Evolutionary conservation across 2,888 invertebrate species (phyloP).

Genomic region (Ischnus inquisitorius): DNA sequence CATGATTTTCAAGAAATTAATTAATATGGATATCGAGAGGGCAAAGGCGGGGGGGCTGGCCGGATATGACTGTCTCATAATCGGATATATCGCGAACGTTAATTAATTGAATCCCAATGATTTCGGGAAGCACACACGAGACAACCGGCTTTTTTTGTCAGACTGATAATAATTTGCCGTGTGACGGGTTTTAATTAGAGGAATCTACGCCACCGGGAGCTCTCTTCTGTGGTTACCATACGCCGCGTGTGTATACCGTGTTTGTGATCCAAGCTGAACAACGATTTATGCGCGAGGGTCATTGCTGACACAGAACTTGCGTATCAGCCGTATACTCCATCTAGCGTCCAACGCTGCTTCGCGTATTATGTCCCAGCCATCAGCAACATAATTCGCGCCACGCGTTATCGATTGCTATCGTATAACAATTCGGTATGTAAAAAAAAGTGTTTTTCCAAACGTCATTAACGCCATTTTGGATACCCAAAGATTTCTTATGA

Average conservation of each 20-base stretch:
- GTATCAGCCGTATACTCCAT: constrained; percentile 38
- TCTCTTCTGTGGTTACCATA: constrained; percentile 10
- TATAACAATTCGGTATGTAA: neutral
- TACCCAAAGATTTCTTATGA: no score
- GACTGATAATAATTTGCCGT: constrained; percentile 51
- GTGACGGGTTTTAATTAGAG: constrained; percentile 66
- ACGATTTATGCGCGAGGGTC: constrained; percentile 62
- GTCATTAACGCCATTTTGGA: neutral
- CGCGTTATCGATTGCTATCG: neutral
- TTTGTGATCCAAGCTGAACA: constrained; percentile 59
- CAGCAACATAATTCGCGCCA: constrained; percentile 48
- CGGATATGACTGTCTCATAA: constrained; percentile 22
- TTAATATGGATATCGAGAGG: constrained; percentile 22
- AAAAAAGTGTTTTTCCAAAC: neutral
- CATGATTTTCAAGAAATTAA: constrained; percentile 34
- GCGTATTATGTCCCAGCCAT: constrained; percentile 39
- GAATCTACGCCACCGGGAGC: constrained; percentile 39
- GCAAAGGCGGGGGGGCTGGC: no score
- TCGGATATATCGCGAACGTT: constrained; percentile 38
- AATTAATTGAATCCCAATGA: constrained; percentile 62
- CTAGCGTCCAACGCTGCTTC: neutral
- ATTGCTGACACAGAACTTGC: constrained; percentile 62
- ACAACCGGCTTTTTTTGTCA: constrained; percentile 32
- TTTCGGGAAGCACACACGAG: constrained; percentile 17
- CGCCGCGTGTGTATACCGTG: constrained; percentile 8